These are phyloP conservation scores for Aromia moschata DNA, from an alignment of 2,888 invertebrate species.

Conservation along the genomic window DNA sequence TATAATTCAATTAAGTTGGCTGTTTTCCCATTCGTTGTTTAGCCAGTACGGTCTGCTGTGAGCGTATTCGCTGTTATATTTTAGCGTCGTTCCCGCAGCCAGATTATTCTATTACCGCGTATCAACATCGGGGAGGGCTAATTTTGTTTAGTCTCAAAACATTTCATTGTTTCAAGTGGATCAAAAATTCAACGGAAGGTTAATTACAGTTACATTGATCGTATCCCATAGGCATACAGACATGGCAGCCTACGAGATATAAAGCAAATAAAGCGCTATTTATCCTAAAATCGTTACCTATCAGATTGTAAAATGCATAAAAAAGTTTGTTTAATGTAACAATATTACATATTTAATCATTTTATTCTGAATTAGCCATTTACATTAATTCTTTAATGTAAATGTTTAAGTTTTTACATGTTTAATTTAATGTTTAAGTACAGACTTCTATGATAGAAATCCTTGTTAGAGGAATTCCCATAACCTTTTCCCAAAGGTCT, in stretches of 20 bases:
- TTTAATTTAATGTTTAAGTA: too few species aligned
- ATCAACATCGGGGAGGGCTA: constrained; percentile 71
- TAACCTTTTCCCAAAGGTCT: too few species aligned
- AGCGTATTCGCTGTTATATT: constrained; percentile 41
- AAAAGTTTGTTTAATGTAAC: too few species aligned
- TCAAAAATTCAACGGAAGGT: constrained; percentile 73
- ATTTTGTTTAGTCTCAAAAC: constrained; percentile 76
- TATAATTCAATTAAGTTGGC: constrained; percentile 55
- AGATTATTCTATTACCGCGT: constrained; percentile 78
- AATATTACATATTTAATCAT: too few species aligned
- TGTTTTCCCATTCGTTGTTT: constrained; percentile 52
- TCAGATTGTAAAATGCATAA: constrained; percentile 1
- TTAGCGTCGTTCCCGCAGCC: constrained; percentile 61
- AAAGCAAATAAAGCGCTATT: constrained; percentile 15
- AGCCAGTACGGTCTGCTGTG: constrained; percentile 37
- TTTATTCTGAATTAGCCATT: too few species aligned
- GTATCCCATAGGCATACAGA: constrained; percentile 35
- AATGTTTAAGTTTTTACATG: too few species aligned
- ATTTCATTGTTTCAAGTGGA: constrained; percentile 73
- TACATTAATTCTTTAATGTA: too few species aligned
- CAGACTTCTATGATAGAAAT: too few species aligned
- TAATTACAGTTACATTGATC: constrained; percentile 70
- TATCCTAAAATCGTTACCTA: constrained; percentile 9
- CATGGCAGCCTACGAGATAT: constrained; percentile 5
- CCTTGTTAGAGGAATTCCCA: too few species aligned